Conservation (phyloP, 2,888 invertebrate genomes). For the Drosophila siamana region DNA sequence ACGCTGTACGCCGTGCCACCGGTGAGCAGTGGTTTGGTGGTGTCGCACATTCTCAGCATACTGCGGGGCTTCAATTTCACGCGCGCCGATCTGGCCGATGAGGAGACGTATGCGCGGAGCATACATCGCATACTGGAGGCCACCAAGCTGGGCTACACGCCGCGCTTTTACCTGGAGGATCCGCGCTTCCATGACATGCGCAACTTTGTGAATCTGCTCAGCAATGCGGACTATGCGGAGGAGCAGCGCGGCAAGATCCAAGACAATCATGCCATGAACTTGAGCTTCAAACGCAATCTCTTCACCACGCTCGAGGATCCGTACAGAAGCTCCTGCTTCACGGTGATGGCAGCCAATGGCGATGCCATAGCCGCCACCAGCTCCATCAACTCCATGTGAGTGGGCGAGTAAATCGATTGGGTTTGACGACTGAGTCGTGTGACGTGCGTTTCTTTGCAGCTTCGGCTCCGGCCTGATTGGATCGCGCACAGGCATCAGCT, state of each 20-base stretch:
- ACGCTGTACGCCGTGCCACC: conserved; percentile 93
- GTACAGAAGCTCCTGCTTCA: conserved; percentile 96
- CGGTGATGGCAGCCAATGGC: conserved; percentile 93
- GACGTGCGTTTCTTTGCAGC: conserved; percentile 86
- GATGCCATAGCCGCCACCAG: conserved; percentile 97
- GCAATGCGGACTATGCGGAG: conserved; percentile 85
- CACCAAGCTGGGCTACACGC: conserved; percentile 96
- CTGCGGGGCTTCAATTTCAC: conserved; percentile 89
- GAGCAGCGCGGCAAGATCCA: conserved; percentile 88
- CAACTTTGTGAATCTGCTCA: conserved; percentile 65
- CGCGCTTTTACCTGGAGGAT: conserved; percentile 94
- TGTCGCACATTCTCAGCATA: conserved; percentile 93
- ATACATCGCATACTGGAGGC: conserved; percentile 96
- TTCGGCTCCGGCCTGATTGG: conserved; percentile 93
- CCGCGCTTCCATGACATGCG: conserved; percentile 88
- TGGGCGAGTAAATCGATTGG: no score
- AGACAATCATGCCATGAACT: conserved; percentile 89
- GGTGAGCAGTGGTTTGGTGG: conserved; percentile 93
- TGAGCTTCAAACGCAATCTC: conserved; percentile 85
- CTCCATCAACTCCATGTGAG: conserved; percentile 93
- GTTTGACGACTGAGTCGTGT: no score
- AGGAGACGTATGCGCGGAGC: conserved; percentile 87
- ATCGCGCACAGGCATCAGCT: conserved; percentile 93
- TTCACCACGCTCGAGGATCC: conserved; percentile 84
- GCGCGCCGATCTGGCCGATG: conserved; percentile 86